Evolutionary conservation across 2,888 invertebrate species (phyloP), one percentile per base, ranked within the genome.

Genomic region (Sphaeridia pumilis): DNA sequence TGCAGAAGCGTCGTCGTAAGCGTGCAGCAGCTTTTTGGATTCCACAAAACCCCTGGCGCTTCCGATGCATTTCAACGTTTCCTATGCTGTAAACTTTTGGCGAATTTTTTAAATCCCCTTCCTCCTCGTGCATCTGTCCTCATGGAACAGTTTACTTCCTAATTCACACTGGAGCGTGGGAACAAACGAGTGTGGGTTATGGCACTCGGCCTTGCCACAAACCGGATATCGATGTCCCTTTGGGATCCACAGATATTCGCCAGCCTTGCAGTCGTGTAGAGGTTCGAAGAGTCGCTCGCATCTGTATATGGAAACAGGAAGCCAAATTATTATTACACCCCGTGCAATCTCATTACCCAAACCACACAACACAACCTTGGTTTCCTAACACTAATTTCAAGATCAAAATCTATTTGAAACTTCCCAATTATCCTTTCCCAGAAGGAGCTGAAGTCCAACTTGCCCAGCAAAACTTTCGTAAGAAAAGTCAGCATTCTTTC

Each of bases 191-290:
- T 61, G 61, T 45, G 59, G 51, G 58, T 58, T 58, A 21, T 53
- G 46, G 44, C 64, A 64, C 46, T 58, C 55, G 20, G 60, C 50
- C 45, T 55, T 61, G 35, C 64, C 64, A 55, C 64, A 64, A 26
- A 55, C 48, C n/a, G 64, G 64, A 47, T 61, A 64, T 21, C 64
- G 58, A 21, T 62, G 56, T 26, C 53, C 57, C 36, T 58, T 58
- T 12, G 55, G 55, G 36, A 58, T 46, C 56, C 56, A 58, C 53
- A 63, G 38, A 47, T 59, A 59, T 47, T 63, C 63, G 12, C 57
- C 59, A n/a, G 64, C 61, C 44, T 61, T 59, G 50, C 64, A 64
- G 52, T 64, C 64, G 48, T 62, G 61, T 17, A 62, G 54, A 21
- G 61, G 61, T 43, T 51, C 46, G 52, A 57, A 59, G 31, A 62